A percentile compares a stretch with the other conserved stretches of the same genome.
These are phyloP conservation scores for Diplosoma virens DNA, from an alignment of 23 tunicate species.

Conservation along the genomic window DNA sequence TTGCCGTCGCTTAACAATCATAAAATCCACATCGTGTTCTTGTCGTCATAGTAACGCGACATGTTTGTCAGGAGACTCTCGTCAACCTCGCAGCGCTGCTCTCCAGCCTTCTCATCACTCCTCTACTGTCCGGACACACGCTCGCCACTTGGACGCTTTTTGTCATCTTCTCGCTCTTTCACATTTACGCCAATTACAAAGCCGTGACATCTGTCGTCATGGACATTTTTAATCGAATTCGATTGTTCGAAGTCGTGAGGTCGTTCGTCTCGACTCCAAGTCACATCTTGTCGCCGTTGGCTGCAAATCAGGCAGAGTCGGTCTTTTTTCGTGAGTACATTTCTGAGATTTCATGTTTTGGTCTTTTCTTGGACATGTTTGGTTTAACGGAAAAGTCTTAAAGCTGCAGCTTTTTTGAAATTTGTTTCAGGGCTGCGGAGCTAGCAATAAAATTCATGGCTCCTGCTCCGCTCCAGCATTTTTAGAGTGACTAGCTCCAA, in stretches of 20 bases:
- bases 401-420: too few relatives aligned
- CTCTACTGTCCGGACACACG: slow-evolving; percentile 41
- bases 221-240: slow-evolving; percentile 67
- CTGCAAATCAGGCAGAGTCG: slow-evolving; percentile 62
- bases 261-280: slow-evolving; percentile 2
- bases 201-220: slow-evolving; percentile 81
- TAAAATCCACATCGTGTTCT: too few relatives aligned
- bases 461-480: too few relatives aligned
- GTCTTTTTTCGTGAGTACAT: slow-evolving; percentile 40
- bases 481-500: too few relatives aligned
- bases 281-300: slow-evolving; percentile 24
- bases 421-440: too few relatives aligned
- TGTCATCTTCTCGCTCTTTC: slow-evolving; percentile 65
- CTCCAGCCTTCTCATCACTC: slow-evolving; percentile 56
- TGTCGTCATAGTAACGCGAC: too few relatives aligned
- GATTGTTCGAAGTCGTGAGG: slow-evolving; percentile 35
- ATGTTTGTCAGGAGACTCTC: slow-evolving; percentile 82
- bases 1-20: too few relatives aligned
- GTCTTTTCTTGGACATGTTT: too few relatives aligned
- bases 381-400: too few relatives aligned
- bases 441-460: too few relatives aligned
- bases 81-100: slow-evolving; percentile 76
- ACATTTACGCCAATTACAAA: slow-evolving; percentile 76
- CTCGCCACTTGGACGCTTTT: slow-evolving; percentile 63
- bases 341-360: not conserved